These are phyloP conservation scores for Xenus cinereus DNA, from an alignment of 2,113 vertebrate genomes.

Conservation along the genomic window DNA sequence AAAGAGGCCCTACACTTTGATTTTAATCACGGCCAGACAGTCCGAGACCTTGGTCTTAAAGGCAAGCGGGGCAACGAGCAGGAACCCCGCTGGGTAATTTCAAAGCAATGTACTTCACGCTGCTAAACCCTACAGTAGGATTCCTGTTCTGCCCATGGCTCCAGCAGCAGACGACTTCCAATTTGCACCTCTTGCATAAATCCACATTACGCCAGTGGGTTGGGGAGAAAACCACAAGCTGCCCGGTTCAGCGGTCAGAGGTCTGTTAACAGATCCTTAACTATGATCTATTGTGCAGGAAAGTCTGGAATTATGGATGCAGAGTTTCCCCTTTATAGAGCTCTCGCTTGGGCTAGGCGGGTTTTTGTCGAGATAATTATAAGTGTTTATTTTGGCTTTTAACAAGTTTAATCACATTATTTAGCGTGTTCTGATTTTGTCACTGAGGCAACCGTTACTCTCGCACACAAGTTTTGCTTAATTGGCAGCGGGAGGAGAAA, in stretches of 20 bases:
- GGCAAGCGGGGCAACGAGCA: constrained; percentile 41
- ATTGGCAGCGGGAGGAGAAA: constrained; percentile 6
- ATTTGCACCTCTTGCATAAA: constrained; percentile 84
- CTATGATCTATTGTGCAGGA: constrained; percentile 75
- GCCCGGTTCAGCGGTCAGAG: constrained; percentile 71
- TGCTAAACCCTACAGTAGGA: constrained; percentile 76
- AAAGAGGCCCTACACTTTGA: constrained; percentile 78
- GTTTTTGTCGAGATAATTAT: constrained; percentile 79
- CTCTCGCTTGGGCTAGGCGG: constrained; percentile 41
- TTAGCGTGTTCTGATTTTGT: constrained; percentile 75
- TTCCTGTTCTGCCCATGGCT: constrained; percentile 74
- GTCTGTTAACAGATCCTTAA: constrained; percentile 83
- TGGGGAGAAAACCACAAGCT: constrained; percentile 76
- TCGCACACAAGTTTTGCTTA: constrained; percentile 32
- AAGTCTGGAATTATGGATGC: constrained; percentile 68
- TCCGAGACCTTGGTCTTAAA: constrained; percentile 69
- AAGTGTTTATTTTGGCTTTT: constrained; percentile 86
- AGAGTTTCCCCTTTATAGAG: constrained; percentile 71
- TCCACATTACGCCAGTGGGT: constrained; percentile 77
- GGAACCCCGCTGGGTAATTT: constrained; percentile 79
- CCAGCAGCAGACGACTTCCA: constrained; percentile 72
- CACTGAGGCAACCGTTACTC: constrained; percentile 60
- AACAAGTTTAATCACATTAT: constrained; percentile 84
- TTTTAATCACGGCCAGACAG: constrained; percentile 80
- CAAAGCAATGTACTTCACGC: constrained; percentile 81